Percentiles rank a stretch among this genome's conserved stretches.
These are phyloP conservation scores for Hymenopus coronatus DNA, from an alignment of 2,888 invertebrate genomes.

Conservation along the genomic window DNA sequence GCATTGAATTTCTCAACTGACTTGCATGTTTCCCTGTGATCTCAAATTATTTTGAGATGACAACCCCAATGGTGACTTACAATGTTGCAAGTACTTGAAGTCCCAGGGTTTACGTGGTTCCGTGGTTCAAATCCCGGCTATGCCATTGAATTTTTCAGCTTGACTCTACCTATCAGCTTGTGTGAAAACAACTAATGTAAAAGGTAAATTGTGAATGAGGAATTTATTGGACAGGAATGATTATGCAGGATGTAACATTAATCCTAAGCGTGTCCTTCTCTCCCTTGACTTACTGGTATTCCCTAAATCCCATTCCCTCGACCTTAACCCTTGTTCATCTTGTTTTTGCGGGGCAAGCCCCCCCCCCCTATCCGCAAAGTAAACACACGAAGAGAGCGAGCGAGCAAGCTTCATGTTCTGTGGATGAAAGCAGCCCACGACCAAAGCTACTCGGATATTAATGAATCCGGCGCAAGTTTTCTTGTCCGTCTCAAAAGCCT, in stretches of 20 bases:
- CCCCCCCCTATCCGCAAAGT: slow-evolving; percentile 5
- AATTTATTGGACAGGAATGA: neutral
- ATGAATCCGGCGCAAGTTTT: slow-evolving; percentile 20
- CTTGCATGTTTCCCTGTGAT: too few species aligned
- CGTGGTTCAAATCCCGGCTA: too few species aligned
- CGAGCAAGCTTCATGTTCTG: neutral
- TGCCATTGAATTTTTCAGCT: too few species aligned
- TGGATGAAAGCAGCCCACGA: slow-evolving; percentile 5
- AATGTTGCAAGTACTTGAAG: too few species aligned
- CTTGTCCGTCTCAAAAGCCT: slow-evolving; percentile 9
- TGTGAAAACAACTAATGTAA: too few species aligned
- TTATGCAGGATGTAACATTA: neutral
- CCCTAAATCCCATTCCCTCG: neutral
- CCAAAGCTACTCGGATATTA: slow-evolving; percentile 19
- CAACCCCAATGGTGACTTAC: too few species aligned
- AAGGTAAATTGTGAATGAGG: neutral
- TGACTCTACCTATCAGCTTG: too few species aligned
- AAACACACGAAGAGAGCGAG: slow-evolving; percentile 11
- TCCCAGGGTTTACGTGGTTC: too few species aligned
- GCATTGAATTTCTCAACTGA: too few species aligned
- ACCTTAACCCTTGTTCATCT: slow-evolving; percentile 1
- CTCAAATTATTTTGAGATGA: too few species aligned
- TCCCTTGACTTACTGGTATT: neutral
- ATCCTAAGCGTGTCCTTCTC: neutral
- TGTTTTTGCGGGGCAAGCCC: neutral